Evolutionary conservation across 2,113 vertebrate genomes (phyloP).

Genomic region (Rhabdomys dilectus): DNA sequence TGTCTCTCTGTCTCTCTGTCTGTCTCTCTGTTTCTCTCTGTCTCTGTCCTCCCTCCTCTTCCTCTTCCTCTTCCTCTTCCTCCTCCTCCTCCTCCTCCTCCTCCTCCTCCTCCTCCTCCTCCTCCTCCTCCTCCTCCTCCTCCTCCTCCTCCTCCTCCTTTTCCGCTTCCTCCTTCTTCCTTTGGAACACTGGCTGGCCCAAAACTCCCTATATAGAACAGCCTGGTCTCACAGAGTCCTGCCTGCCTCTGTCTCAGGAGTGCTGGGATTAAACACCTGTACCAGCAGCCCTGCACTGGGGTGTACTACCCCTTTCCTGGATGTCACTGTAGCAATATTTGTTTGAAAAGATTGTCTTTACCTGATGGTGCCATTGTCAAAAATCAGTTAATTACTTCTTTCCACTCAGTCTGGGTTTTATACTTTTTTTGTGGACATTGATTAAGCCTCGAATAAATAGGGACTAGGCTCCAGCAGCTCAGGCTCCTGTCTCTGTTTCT

Average conservation of each 20-base stretch:
- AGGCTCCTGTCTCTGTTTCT: neutral
- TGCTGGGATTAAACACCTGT: neutral
- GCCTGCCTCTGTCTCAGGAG: neutral
- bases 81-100: accelerated
- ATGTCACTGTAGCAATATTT: neutral
- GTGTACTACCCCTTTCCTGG: neutral
- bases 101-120: no score
- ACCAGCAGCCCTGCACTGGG: no score
- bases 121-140: accelerated
- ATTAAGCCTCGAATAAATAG: no score
- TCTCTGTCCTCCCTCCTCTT: neutral
- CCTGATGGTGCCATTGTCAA: neutral
- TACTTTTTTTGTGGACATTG: neutral
- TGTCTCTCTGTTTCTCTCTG: neutral
- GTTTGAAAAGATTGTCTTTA: slow-evolving; percentile 1
- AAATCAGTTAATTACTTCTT: neutral
- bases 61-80: accelerated
- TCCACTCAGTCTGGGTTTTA: neutral
- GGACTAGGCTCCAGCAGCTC: no score
- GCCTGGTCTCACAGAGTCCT: neutral
- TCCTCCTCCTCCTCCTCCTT: accelerated
- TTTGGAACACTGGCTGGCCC: neutral
- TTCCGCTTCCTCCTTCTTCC: accelerated
- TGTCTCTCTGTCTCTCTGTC: neutral
- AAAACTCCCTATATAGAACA: neutral